Base-by-base conservation (phyloP, 2,888 invertebrate species). In the Polydrusus pterygomalis region DNA sequence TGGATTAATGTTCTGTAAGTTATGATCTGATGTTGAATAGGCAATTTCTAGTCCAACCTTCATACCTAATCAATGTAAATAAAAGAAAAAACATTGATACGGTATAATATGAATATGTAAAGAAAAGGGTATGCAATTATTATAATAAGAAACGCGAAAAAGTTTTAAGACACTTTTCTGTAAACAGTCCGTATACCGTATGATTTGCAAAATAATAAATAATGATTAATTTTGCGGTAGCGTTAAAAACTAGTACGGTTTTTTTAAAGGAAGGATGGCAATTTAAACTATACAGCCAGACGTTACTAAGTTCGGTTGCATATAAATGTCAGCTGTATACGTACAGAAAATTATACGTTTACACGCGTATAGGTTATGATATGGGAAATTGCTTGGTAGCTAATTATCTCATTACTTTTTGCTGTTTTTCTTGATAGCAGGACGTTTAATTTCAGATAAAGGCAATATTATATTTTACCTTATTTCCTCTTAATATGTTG, bases 291-390 rank as follows among this genome's bases (percentile, higher is more conserved):
- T 62, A 62, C 62, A 43, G 45, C 34, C 62, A 43, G 62, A 43
- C 38, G 40, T 60, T 43, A 38, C 40, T 49, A 45, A 65, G 47
- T 65, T 47, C 2, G 45, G 65, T 20, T 49, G 51, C 45, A 34
- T 51, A 65, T 34, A 47, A 49, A 30, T 47, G 47, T 70, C 63
- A 72, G 65, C 58, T 65, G 7, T 43, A 45, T 64, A 62, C 67
- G 74, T 30, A 69, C 49, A 68, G 69, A 63, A 74, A 70, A 74
- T 70, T 70, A 47, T 34, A 74, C 40, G 63, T 64, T 74, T 43
- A 20, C 40, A 62, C 70, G 64, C 56, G 64, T 69, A 74, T 69
- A 40, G 54, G 49, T 34, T 68, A 54, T 65, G 63, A 43, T 70
- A 69, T 58, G 58, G 45, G 43, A 69, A 69, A 51, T 69, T 45